These are phyloP conservation scores for Psittacula derbiana DNA, from an alignment of 2,797 vertebrate species.

Conservation along the genomic window DNA sequence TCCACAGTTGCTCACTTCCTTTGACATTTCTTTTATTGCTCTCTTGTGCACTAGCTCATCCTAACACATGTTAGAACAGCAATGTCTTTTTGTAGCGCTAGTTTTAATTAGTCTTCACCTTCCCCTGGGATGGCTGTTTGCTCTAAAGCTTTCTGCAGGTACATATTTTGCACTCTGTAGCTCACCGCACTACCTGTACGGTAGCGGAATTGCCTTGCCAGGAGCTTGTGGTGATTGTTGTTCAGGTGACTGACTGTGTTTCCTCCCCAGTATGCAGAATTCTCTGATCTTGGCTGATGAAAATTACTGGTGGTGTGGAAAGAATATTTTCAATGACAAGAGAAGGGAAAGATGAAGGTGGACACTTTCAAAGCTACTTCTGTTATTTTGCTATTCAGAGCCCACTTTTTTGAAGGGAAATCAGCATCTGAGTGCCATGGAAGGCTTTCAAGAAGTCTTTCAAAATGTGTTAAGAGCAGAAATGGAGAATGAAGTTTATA, in stretches of 20 bases:
- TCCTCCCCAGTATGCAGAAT: background rate
- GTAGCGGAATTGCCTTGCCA: background rate
- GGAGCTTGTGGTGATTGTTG: background rate
- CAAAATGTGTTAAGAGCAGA: background rate
- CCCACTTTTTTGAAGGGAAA: background rate
- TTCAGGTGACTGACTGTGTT: background rate
- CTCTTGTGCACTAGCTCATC: background rate
- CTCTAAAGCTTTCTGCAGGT: constrained; percentile 29
- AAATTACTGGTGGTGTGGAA: background rate
- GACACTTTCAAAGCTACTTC: background rate
- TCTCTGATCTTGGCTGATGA: background rate
- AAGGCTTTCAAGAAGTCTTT: background rate
- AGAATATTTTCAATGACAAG: background rate
- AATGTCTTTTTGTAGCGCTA: constrained; percentile 10
- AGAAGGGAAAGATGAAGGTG: background rate
- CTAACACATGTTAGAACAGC: constrained; percentile 29
- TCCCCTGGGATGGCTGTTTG: constrained; percentile 7
- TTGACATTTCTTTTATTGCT: constrained; percentile 44
- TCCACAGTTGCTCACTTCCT: background rate
- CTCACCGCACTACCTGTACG: background rate
- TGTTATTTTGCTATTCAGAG: background rate
- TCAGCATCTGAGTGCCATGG: background rate
- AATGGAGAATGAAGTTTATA: background rate
- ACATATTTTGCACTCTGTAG: background rate
- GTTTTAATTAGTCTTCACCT: constrained; percentile 42